Evolutionary conservation across 2,888 invertebrate genomes (phyloP), one percentile per base, ranked within the genome.

Genomic region (Trichogramma evanescens): DNA sequence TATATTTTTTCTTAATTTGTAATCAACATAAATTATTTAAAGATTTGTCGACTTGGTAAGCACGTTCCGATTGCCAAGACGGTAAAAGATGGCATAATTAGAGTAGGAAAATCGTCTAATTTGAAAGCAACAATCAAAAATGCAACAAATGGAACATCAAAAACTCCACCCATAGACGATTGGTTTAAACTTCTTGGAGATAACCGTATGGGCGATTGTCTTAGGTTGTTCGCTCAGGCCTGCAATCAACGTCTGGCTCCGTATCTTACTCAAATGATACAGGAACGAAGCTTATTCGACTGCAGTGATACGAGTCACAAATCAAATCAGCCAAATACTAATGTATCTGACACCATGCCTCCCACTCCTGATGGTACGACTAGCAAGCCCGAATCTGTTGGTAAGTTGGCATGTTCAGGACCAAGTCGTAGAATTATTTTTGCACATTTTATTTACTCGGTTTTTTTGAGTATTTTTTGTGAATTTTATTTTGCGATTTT

Each of bases 21-120:
- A 38, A 50, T 41, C 13, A 26, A 26, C 42, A 26, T 63, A 45
- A 61, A 59, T 65, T 60, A 42, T 65, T 64, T 67, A 1, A 66
- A 82, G 83, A 87, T 93, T 78, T 94, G 95, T 75, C 88, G 93
- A 61, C 82, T 99, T 61, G 99, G 99, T 41, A 83, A 91, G 58
- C 99, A 99, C 78, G 89, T 90, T 66, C 94, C 97, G 1, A 89
- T 98, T 61, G 86, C 89, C 26, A 88, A 91, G 75, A 82, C 89
- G 56, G 84, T 91, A 45, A 83, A 89, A 62, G 95, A 96, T 73
- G 96, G 96, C 5, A 88, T 97, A 66, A 82, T 96, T 58, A 83
- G 93, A 58, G 91, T 95, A 2, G 89, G 91, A 3, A 86, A 86
- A 71, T 81, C 80, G 5, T 82, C 86, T 0, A 83, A 84, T 50